phyloP scores from a whole-genome alignment of 2,888 invertebrate species.

The Crocallis elinguaria region DNA sequence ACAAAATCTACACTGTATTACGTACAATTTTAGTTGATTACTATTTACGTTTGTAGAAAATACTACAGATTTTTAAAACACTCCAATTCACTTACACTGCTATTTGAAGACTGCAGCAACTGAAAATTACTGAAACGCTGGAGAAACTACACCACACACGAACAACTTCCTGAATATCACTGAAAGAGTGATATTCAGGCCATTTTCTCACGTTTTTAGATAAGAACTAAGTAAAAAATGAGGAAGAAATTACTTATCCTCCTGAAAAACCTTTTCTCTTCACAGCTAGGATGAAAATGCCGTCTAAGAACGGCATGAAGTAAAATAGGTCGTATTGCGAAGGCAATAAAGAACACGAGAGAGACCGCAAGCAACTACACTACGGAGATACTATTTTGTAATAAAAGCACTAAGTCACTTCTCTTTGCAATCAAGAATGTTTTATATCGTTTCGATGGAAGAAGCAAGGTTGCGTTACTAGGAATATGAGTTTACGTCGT shows the following conservation, averaged over 20 bases:
- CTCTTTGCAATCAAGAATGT: not conserved
- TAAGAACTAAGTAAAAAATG: not conserved
- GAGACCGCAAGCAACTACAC: not conserved
- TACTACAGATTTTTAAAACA: not conserved
- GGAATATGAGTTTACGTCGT: constrained; percentile 10
- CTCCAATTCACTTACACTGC: not conserved
- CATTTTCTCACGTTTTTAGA: not conserved
- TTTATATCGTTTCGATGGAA: not conserved
- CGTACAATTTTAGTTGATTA: too few relatives aligned
- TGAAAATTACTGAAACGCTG: not conserved
- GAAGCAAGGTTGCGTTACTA: not conserved
- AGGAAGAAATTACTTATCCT: constrained; percentile 1
- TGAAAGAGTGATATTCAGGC: not conserved
- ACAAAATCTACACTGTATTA: too few relatives aligned
- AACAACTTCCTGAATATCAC: not conserved
- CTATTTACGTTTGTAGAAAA: not conserved
- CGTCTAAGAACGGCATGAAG: not conserved
- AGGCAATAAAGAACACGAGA: constrained; percentile 8
- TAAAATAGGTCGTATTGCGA: constrained; percentile 10
- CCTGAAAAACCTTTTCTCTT: constrained; percentile 6
- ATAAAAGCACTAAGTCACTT: not conserved
- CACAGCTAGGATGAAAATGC: constrained; percentile 3
- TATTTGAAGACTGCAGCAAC: constrained; percentile 4
- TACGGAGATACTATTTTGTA: not conserved
- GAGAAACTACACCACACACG: not conserved